Base-by-base conservation (phyloP, 2,797 vertebrate genomes). In the Eulemur mongoz region DNA sequence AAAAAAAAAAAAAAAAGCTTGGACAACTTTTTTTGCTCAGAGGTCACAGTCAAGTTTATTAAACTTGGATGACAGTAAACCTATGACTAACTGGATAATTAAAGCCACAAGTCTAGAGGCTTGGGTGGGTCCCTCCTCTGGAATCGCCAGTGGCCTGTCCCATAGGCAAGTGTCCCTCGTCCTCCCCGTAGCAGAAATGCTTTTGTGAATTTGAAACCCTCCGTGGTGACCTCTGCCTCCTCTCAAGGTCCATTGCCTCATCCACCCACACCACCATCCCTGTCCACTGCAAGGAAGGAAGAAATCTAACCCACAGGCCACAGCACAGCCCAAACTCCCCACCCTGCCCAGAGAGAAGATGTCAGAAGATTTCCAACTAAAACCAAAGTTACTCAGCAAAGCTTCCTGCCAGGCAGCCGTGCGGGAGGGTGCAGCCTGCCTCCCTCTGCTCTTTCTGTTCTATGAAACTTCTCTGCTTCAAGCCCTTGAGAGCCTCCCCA, bases 31-130 rank as follows among this genome's bases (percentile, higher is more conserved):
- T 88, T 93, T 79, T 57, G 22, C 82, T 94, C 61, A 65, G 5
- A 50, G 59, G 72, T 95, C 82, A 94, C 69, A 80, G 88, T 59
- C 69, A 54, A 73, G 75, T 61, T 96, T 96, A 89, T 95, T 94
- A 92, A 92, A 95, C 72, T 95, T 93, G 96, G 70, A 94, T 96
- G 83, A 94, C 59, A 87, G 78, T 82, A 88, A 96, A 93, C 57
- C 91, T 89, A 10, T 93, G 89, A 94, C 92, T 94, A 79, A 89
- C 75, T 79, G 65, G 92, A n/a, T 96, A 93, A 94, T 95, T 88
- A 94, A 95, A 96, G 94, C 69, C 95, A 86, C 89, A 93, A 73
- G 85, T 82, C 84, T 73, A 40, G 57, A 94, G 82, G 73, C 78
- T 57, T 59, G 87, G 82, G 91, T 2, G 35, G 84, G 32, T 61